phyloP scores from a whole-genome alignment of 1,140 invertebrate genomes.

The Hirudo medicinalis region DNA sequence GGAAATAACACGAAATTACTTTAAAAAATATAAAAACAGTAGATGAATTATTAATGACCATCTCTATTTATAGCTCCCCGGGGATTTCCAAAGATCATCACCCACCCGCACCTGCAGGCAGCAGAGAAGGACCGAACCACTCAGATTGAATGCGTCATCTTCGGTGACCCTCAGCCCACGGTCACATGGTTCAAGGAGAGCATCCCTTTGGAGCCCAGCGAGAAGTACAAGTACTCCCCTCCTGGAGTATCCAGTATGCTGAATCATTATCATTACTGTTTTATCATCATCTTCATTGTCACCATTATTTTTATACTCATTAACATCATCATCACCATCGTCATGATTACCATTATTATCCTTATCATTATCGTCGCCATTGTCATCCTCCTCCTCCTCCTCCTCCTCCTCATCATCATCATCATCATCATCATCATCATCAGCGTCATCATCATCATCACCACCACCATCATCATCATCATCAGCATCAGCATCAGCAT shows the following conservation, averaged over 20 bases:
- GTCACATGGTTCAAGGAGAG: slow-evolving; percentile 85
- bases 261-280: not conserved
- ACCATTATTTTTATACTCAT: not conserved
- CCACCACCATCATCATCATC: not conserved
- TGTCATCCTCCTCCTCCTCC: slow-evolving; percentile 8
- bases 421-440: slow-evolving; percentile 14
- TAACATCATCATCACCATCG: slow-evolving; percentile 10
- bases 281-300: not conserved
- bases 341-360: not conserved
- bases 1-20: not conserved
- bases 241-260: slow-evolving; percentile 48
- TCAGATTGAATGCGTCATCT: slow-evolving; percentile 71
- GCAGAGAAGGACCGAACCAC: slow-evolving; percentile 88
- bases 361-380: slow-evolving; percentile 9
- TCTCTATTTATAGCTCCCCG: slow-evolving; percentile 45
- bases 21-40: not conserved
- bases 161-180: slow-evolving; percentile 66
- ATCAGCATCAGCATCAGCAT: not conserved
- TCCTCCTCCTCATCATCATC: not conserved
- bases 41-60: not conserved
- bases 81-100: slow-evolving; percentile 78
- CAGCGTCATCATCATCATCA: slow-evolving; percentile 7
- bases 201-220: slow-evolving; percentile 64
- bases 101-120: slow-evolving; percentile 67
- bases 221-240: slow-evolving; percentile 64